Conservation (phyloP, 2,113 vertebrate species). For the Silurus meridionalis region DNA sequence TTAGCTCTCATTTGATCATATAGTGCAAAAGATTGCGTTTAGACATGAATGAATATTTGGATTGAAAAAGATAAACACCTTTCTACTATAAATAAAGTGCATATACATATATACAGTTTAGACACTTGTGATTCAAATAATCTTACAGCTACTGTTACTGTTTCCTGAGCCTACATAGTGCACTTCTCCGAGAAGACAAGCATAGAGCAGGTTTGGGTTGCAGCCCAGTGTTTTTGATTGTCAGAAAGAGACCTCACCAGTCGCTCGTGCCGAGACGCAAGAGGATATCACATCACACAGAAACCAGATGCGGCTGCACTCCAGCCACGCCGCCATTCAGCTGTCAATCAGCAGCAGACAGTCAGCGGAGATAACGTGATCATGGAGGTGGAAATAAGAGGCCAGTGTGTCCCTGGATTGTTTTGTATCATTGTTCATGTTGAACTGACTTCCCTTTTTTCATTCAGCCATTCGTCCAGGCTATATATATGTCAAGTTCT, state of each 20-base stretch:
- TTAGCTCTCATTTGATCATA: not conserved
- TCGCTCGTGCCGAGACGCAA: not conserved
- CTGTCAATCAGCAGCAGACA: constrained; percentile 61
- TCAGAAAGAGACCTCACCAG: constrained; percentile 13
- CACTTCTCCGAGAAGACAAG: not conserved
- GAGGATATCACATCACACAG: constrained; percentile 71
- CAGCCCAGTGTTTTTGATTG: constrained; percentile 14
- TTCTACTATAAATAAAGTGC: not conserved
- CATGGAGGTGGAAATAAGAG: constrained; percentile 13
- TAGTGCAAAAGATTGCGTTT: not conserved
- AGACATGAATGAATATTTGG: not conserved
- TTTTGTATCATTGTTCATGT: not conserved
- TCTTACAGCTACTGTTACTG: not conserved
- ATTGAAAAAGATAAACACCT: not conserved
- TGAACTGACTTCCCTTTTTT: not conserved
- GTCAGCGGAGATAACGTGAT: not conserved
- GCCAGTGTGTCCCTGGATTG: not conserved
- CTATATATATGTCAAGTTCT: no score
- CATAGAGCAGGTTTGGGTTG: not conserved
- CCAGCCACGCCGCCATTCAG: constrained; percentile 61
- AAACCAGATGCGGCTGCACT: constrained; percentile 70
- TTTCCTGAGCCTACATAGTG: not conserved
- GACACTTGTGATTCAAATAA: not conserved
- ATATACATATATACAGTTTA: not conserved
- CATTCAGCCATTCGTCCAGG: not conserved